These are phyloP conservation scores for Anser brachyrhynchus DNA, from an alignment of 2,113 vertebrate species.

Conservation along the genomic window DNA sequence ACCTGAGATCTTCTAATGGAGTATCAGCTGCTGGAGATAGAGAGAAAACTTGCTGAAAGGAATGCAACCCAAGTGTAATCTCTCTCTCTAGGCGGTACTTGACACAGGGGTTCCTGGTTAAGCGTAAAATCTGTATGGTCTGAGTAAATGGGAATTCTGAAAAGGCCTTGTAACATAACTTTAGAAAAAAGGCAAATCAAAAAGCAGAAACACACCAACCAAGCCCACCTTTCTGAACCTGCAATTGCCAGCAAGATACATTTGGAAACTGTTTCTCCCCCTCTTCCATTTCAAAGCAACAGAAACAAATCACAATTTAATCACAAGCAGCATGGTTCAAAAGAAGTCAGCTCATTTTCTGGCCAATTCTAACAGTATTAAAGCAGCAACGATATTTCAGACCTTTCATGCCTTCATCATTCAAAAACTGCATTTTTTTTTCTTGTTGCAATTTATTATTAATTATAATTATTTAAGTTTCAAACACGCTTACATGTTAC, in stretches of 20 bases:
- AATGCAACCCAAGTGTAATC: not conserved
- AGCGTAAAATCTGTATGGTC: not conserved
- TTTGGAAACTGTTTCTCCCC: not conserved
- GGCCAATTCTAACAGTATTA: not conserved
- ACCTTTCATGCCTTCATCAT: not conserved
- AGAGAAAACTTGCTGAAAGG: slow-evolving; percentile 6
- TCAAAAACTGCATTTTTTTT: not conserved
- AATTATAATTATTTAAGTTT: not conserved
- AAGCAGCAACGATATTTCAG: not conserved
- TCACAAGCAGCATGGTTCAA: not conserved
- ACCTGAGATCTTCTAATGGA: not conserved
- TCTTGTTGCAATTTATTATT: not conserved
- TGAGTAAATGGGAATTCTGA: not conserved
- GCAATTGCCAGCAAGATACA: not conserved
- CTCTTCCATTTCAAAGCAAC: not conserved
- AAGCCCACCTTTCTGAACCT: not conserved
- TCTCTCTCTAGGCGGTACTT: not conserved
- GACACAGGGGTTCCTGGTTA: not conserved
- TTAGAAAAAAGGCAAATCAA: not conserved
- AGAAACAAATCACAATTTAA: slow-evolving; percentile 6
- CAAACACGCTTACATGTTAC: not conserved
- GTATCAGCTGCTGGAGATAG: not conserved
- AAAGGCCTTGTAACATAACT: not conserved
- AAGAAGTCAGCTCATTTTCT: not conserved
- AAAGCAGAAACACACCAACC: not conserved